Evolutionary conservation across 2,888 invertebrate genomes (phyloP).

Genomic region (Lissocephala sabroskyi): DNA sequence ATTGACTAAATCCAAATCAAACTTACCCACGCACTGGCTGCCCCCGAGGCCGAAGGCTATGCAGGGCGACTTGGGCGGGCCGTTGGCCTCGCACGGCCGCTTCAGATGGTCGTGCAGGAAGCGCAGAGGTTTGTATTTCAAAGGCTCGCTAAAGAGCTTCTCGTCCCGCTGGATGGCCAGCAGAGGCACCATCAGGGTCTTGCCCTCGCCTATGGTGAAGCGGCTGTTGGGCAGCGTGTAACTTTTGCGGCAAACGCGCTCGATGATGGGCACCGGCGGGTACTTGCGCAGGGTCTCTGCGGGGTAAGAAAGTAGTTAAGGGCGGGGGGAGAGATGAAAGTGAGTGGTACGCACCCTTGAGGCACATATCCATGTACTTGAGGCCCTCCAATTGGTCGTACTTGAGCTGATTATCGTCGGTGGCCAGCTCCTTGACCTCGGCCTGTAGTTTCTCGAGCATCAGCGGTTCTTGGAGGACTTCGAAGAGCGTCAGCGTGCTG

Average conservation of each 20-base stretch:
- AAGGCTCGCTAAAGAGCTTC: constrained; percentile 70
- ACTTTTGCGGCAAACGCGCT: constrained; percentile 69
- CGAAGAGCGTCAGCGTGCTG: constrained; percentile 69
- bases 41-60: constrained; percentile 71
- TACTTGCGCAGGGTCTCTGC: constrained; percentile 72
- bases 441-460: constrained; percentile 67
- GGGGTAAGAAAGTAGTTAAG: neutral
- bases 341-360: constrained; percentile 63
- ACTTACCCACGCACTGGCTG: constrained; percentile 70
- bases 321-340: neutral
- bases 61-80: constrained; percentile 34
- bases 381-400: constrained; percentile 71
- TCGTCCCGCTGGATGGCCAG: constrained; percentile 72
- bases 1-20: no score
- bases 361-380: constrained; percentile 72
- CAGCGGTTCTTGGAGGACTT: constrained; percentile 70
- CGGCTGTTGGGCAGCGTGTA: constrained; percentile 66
- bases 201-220: constrained; percentile 66
- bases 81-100: constrained; percentile 18
- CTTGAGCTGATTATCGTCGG: constrained; percentile 43
- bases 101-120: constrained; percentile 58
- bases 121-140: constrained; percentile 72
- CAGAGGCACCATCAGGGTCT: constrained; percentile 68
- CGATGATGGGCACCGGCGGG: constrained; percentile 71
- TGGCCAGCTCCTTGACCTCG: constrained; percentile 59